Base-by-base conservation (phyloP, 2,888 invertebrate species). In the Cheilosia scutellata region DNA sequence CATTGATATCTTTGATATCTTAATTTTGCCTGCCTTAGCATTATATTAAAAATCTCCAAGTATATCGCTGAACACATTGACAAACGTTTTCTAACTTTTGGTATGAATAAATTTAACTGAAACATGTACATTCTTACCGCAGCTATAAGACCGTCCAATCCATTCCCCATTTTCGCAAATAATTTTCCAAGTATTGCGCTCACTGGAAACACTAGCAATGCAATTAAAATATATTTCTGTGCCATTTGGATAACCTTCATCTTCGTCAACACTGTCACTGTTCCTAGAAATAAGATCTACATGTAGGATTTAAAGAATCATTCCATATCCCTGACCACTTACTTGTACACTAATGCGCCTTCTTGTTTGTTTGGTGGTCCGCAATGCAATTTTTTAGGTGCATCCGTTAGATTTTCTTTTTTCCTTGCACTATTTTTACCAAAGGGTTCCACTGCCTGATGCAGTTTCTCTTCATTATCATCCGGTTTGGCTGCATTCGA, bases 181-280 rank as follows among this genome's bases (percentile, higher is more conserved):
- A 29, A 97, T 95, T 88, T 96, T 96, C 97, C 97, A 97, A 0
- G 96, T 96, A 31, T 95, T 96, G 89, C 95, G 95, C 92, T 96
- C 96, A 0, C 96, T 96, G 93, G 96, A 96, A 53, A 96, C 95
- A 87, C 95, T 96, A 1, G 96, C 95, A 88, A 96, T 96, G 90
- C 97, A 97, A 89, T 96, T 95, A 91, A 97, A 97, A 5, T 95
- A 96, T 65, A 97, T 96, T 92, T 97, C 96, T 0, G 96, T 96
- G 0, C 96, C 96, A 89, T 96, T 96, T 4, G 96, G 96, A 90
- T 96, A 97, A 5, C 94, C 94, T 70, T 95, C 95, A 87, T 95
- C 94, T n/a, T 94, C 92, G 2, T 95, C 94, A 5, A 95, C 94
- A 60, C 95, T 94, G 0, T 96, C 96, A 89, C 96, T 96, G 80